A percentile compares a stretch with the other conserved stretches of the same genome.
These are phyloP conservation scores for Engraulis encrasicolus DNA, from an alignment of 2,113 vertebrate species.

Conservation along the genomic window DNA sequence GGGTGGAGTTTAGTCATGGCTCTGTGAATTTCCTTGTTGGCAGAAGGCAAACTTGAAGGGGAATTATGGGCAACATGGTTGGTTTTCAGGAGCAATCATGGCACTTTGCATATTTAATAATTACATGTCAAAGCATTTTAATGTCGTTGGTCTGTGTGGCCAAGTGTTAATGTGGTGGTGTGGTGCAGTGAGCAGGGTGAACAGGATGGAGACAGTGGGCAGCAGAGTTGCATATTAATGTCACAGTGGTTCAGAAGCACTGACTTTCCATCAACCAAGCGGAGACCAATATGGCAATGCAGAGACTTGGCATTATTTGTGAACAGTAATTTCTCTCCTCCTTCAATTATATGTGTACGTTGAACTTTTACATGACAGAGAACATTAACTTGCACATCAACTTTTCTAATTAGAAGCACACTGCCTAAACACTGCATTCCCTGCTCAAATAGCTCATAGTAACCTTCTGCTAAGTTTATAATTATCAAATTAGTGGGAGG, in stretches of 20 bases:
- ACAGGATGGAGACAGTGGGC: not conserved
- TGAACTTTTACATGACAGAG: not conserved
- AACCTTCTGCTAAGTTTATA: not conserved
- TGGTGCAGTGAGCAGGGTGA: not conserved
- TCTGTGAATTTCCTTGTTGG: not conserved
- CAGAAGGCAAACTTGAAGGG: constrained; percentile 9
- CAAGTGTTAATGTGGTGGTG: not conserved
- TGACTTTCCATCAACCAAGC: not conserved
- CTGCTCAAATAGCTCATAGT: not conserved
- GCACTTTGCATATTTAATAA: constrained; percentile 2
- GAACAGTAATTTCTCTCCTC: not conserved
- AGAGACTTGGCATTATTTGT: too few relatives aligned
- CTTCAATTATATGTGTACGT: not conserved
- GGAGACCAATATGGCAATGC: not conserved
- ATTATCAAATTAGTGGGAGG: not conserved
- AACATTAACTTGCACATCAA: not conserved
- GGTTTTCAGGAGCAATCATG: not conserved
- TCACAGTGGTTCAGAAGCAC: not conserved
- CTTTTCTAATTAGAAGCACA: not conserved
- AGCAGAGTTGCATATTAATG: not conserved
- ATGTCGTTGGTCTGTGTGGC: not conserved
- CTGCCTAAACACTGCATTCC: too few relatives aligned
- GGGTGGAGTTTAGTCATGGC: not conserved
- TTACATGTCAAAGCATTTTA: not conserved
- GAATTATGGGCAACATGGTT: not conserved